Evolutionary conservation across 1,140 invertebrate species (phyloP), one percentile per base, ranked within the genome.

Genomic region (Ladona fulva): DNA sequence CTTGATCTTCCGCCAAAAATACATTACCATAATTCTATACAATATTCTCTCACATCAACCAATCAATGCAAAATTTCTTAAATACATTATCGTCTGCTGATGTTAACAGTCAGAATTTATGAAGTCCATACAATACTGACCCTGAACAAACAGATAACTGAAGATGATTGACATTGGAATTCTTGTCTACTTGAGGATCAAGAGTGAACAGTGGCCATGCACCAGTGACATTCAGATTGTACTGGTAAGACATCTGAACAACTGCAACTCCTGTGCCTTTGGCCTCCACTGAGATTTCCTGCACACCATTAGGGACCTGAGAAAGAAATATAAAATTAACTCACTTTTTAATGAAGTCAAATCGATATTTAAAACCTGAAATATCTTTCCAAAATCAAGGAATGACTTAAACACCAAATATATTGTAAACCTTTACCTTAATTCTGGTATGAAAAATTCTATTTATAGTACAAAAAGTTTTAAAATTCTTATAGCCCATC

Each of bases 161-260:
- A 74, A 98, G 86, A 80, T 95, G 92, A 83, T 96, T 90, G 12
- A 89, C 86, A 80, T 94, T 93, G 0, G 95, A 95, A 80, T 92
- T 93, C 80, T 91, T 92, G 84, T 96, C 93, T 1, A 97, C 90
- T 79, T 96, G 91, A 14, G 95, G 95, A 86, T 97, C 95, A 6
- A 97, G 86, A 8, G 91, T 93, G 84, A 97, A 98, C 24, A 95
- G 86, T 0, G 96, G 95, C 90, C 93, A 95, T 22, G 95, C 91
- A 14, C 92, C 94, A 22, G 95, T 96, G 7, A 96, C 94, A 84
- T 96, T 95, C 42, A 95, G 89, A 84, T 95, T 94, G 82, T 96
- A 96, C 74, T 88, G 88, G 81, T 93, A 95, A 3, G 91, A 91
- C 0, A 98, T 89, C 84, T 96, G 94, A 42, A 96, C 88, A 74